These are phyloP conservation scores for Epinephelus moara DNA, from an alignment of 2,113 vertebrate species.

Conservation along the genomic window DNA sequence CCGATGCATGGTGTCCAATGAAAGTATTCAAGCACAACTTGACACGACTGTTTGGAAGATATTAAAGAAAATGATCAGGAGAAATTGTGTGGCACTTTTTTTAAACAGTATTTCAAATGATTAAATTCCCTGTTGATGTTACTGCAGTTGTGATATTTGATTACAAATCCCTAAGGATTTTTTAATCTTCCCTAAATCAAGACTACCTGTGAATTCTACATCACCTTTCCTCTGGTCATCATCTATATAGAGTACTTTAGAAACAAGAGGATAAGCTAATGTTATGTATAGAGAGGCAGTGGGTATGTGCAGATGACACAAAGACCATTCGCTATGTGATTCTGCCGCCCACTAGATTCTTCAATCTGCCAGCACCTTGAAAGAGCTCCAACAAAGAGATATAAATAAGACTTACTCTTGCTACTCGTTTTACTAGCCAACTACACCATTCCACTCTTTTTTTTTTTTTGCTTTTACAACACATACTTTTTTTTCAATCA, in stretches of 20 bases:
- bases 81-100: neutral
- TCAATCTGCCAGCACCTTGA: conserved; percentile 81
- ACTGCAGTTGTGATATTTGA: neutral
- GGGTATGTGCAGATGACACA: conserved; percentile 73
- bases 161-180: neutral
- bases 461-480: conserved; percentile 32
- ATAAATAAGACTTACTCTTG: conserved; percentile 80
- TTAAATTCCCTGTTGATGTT: no score
- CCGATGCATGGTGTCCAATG: no score
- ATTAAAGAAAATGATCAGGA: no score
- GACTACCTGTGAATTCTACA: neutral
- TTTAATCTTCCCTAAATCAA: neutral
- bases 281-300: conserved; percentile 56
- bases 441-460: conserved; percentile 35
- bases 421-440: conserved; percentile 64
- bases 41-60: neutral
- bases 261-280: conserved; percentile 19
- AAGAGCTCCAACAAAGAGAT: conserved; percentile 72
- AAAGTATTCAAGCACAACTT: neutral
- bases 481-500: conserved; percentile 43
- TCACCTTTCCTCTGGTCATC: neutral
- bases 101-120: neutral
- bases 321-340: conserved; percentile 74
- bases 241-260: conserved; percentile 1
- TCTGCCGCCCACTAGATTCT: conserved; percentile 76